phyloP scores from a whole-genome alignment of 2,113 vertebrate genomes.

The Cephalopterus ornatus region DNA sequence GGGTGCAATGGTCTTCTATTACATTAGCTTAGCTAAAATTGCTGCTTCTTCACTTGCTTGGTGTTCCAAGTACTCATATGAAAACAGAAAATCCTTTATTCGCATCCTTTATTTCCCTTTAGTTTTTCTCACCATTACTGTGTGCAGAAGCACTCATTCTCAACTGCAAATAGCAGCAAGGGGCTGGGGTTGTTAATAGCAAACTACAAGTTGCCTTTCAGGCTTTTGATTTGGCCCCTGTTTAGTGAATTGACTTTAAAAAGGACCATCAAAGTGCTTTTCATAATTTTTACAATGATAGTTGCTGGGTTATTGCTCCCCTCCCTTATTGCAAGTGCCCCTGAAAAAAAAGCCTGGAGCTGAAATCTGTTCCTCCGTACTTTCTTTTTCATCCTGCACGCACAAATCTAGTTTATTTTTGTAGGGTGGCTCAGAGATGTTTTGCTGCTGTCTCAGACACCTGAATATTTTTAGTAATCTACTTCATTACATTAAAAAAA shows the following conservation, averaged over 20 bases:
- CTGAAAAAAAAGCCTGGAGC: slow-evolving; percentile 27
- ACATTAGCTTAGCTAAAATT: slow-evolving; percentile 59
- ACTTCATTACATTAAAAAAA: slow-evolving; percentile 27
- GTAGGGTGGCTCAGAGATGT: slow-evolving; percentile 5
- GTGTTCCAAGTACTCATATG: slow-evolving; percentile 31
- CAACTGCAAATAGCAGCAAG: neutral
- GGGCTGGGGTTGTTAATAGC: neutral
- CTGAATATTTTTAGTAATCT: slow-evolving; percentile 52
- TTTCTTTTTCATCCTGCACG: neutral
- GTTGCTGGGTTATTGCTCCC: slow-evolving; percentile 6
- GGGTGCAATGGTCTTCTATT: slow-evolving; percentile 58
- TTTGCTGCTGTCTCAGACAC: slow-evolving; percentile 41
- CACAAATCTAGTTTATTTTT: slow-evolving; percentile 8
- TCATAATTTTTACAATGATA: slow-evolving; percentile 63
- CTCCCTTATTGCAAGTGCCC: neutral
- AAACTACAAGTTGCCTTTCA: neutral
- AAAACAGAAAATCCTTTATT: slow-evolving; percentile 33
- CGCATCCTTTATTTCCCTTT: neutral
- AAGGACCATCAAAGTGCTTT: slow-evolving; percentile 48
- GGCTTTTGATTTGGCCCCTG: slow-evolving; percentile 27
- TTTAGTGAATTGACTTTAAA: slow-evolving; percentile 32
- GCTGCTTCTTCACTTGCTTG: slow-evolving; percentile 35
- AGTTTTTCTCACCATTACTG: slow-evolving; percentile 5
- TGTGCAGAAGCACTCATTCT: neutral
- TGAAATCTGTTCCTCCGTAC: neutral